phyloP scores from a whole-genome alignment of 2,797 vertebrate genomes.

The Cryptoprocta ferox region DNA sequence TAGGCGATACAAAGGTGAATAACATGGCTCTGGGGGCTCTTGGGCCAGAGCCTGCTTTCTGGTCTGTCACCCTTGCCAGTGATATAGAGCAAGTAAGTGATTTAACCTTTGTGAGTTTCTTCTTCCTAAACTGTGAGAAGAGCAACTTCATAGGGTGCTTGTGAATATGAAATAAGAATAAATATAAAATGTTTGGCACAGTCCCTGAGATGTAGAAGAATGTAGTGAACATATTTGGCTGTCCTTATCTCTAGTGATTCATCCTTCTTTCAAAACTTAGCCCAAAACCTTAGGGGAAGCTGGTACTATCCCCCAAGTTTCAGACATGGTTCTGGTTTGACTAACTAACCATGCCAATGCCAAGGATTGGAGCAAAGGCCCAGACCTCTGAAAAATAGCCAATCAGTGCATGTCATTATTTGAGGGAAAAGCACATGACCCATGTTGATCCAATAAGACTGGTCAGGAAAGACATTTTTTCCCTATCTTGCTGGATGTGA shows the following conservation, averaged over 20 bases:
- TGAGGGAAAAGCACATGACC: neutral
- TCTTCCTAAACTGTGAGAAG: neutral
- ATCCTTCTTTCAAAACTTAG: neutral
- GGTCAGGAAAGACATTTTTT: neutral
- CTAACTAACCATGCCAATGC: neutral
- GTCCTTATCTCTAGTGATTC: neutral
- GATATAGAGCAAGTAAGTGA: neutral
- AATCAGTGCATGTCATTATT: neutral
- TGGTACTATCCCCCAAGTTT: neutral
- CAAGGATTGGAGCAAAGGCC: neutral
- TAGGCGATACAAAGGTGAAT: neutral
- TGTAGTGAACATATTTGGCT: neutral
- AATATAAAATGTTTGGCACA: neutral
- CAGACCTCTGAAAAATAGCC: neutral
- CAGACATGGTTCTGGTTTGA: neutral
- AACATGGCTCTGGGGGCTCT: neutral
- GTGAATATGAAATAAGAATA: neutral
- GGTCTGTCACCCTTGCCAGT: neutral
- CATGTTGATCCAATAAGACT: neutral
- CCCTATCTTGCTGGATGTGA: neutral
- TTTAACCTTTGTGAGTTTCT: constrained; percentile 4
- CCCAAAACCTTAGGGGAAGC: neutral
- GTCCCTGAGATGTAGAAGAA: neutral
- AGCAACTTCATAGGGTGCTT: neutral
- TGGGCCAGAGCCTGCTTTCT: neutral